phyloP scores from a whole-genome alignment of 2,797 vertebrate genomes.

The Sebastes elongatus region DNA sequence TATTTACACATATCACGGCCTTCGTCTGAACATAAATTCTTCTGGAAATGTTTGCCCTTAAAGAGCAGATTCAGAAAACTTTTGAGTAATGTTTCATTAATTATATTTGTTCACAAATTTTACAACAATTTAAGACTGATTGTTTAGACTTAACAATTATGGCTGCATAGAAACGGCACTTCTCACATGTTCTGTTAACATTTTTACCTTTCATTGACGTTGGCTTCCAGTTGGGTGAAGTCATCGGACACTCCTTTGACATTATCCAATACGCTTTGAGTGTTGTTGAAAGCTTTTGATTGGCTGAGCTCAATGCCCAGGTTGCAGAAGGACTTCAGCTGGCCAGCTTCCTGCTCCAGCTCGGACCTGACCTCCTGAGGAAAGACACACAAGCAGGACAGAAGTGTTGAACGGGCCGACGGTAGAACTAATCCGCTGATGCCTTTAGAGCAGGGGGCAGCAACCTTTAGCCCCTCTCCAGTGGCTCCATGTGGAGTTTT shows the following conservation, averaged over 20 bases:
- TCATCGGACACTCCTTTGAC: conserved; percentile 86
- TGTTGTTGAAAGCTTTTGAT: conserved; percentile 74
- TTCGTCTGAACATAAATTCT: no score
- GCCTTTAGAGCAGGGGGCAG: no score
- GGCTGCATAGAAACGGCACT: no score
- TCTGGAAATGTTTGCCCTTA: no score
- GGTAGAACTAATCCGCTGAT: background rate
- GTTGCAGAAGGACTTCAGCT: conserved; percentile 86
- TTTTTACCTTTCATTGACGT: conserved; percentile 86
- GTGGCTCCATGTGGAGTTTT: no score
- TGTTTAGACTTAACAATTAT: background rate
- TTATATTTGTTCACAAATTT: no score
- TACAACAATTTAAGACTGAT: background rate
- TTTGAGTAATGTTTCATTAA: no score
- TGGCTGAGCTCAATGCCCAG: conserved; percentile 86
- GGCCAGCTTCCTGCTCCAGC: conserved; percentile 88
- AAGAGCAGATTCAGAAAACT: no score
- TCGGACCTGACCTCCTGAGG: conserved; percentile 89
- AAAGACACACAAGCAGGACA: background rate
- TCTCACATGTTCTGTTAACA: background rate
- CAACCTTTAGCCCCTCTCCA: no score
- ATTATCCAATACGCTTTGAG: conserved; percentile 85
- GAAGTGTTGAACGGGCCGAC: background rate
- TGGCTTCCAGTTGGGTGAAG: conserved; percentile 87
- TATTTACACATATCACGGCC: no score